Percentiles rank a stretch among this genome's conserved stretches.
Evolutionary conservation across 2,797 vertebrate species (phyloP).

Genomic region (Crocodylus rhombifer): DNA sequence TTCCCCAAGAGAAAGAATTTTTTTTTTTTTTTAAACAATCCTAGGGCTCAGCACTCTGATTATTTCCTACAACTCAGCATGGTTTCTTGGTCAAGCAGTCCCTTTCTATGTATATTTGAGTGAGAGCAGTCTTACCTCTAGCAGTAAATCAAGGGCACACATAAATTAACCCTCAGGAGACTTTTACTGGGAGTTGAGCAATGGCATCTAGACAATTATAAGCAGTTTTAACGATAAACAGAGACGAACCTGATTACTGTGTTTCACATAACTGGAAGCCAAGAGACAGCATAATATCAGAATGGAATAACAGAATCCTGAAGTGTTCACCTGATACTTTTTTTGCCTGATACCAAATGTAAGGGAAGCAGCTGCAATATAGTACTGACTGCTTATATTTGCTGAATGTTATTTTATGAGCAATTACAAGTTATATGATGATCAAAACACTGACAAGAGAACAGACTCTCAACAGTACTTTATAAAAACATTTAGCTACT

Average conservation of each 20-base stretch:
- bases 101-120: not conserved
- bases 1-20: not conserved
- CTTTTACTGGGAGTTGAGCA: not conserved
- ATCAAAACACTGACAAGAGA: not conserved
- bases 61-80: not conserved
- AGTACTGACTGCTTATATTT: not conserved
- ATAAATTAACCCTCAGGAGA: not conserved
- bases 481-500: not conserved
- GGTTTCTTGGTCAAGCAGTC: not conserved
- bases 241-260: not conserved
- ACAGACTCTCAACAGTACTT: not conserved
- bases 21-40: not conserved
- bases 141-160: not conserved
- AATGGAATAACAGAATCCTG: not conserved
- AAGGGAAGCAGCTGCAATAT: not conserved
- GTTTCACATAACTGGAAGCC: not conserved
- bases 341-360: not conserved
- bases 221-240: accelerated
- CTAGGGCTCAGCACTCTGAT: not conserved
- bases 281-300: not conserved
- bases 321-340: not conserved
- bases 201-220: accelerated
- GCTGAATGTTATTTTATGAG: not conserved
- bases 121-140: not conserved
- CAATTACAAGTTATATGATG: not conserved